A percentile compares a stretch with the other conserved stretches of the same genome.
phyloP scores from a whole-genome alignment of 1,140 invertebrate species.

The Colletes gigas region DNA sequence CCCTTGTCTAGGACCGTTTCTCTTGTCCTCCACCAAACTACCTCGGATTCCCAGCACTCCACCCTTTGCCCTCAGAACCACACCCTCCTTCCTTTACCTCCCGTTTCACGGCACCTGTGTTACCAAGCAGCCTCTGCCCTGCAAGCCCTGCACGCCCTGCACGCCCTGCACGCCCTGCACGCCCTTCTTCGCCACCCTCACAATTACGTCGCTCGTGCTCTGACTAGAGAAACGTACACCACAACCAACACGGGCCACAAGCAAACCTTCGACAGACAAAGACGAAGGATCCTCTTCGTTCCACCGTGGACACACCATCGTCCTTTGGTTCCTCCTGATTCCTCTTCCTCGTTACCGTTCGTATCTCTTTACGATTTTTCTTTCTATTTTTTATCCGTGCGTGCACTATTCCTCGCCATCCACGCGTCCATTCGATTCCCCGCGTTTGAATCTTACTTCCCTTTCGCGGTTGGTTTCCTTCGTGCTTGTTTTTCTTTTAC shows the following conservation, averaged over 20 bases:
- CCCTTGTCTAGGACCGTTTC: constrained; percentile 29
- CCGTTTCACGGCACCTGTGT: constrained; percentile 48
- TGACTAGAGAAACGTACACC: constrained; percentile 76
- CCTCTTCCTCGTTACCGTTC: constrained; percentile 12
- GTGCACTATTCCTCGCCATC: constrained; percentile 22
- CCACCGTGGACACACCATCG: constrained; percentile 27
- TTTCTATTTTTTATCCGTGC: constrained; percentile 15
- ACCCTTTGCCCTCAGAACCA: constrained; percentile 28
- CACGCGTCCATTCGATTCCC: neutral
- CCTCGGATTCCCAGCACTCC: constrained; percentile 60
- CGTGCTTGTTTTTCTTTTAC: neutral
- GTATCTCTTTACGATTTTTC: constrained; percentile 1
- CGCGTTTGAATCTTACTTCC: neutral
- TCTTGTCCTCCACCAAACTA: constrained; percentile 52
- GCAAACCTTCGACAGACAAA: constrained; percentile 5
- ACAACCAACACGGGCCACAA: constrained; percentile 58
- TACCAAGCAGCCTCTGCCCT: constrained; percentile 47
- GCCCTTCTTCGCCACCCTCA: constrained; percentile 71
- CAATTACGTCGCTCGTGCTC: constrained; percentile 80
- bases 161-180: too few relatives aligned
- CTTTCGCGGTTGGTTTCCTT: constrained; percentile 3
- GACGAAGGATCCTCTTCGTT: constrained; percentile 9
- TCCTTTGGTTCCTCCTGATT: constrained; percentile 24
- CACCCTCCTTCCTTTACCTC: constrained; percentile 32
- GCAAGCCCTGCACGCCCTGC: too few relatives aligned